Conservation (phyloP, 2,888 invertebrate genomes). For the Cactoblastis cactorum region DNA sequence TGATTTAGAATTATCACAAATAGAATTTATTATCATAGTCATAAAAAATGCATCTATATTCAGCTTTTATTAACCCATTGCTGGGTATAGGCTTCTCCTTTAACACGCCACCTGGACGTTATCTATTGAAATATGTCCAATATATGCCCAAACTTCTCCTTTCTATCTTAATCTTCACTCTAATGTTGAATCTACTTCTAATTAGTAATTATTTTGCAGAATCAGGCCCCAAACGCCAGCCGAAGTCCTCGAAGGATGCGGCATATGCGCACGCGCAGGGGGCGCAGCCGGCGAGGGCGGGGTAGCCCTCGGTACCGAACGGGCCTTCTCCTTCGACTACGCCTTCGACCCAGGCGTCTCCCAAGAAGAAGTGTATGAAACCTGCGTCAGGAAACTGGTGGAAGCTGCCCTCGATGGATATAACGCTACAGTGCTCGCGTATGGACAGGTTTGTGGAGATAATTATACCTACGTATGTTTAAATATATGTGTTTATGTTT, state of each 20-base stretch:
- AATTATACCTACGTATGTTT: too few relatives aligned
- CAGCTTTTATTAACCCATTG: too few relatives aligned
- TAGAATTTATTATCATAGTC: too few relatives aligned
- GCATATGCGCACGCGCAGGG: constrained; percentile 93
- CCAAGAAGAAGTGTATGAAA: constrained; percentile 89
- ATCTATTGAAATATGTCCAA: too few relatives aligned
- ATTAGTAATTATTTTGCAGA: constrained; percentile 68
- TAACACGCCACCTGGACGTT: too few relatives aligned
- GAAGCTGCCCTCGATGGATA: constrained; percentile 97
- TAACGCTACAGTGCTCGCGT: constrained; percentile 98
- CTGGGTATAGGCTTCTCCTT: too few relatives aligned
- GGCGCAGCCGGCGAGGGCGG: constrained; percentile 95
- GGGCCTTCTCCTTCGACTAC: constrained; percentile 97
- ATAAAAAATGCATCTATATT: too few relatives aligned
- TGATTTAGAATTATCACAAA: too few relatives aligned
- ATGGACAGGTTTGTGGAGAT: constrained; percentile 91
- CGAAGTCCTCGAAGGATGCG: constrained; percentile 96
- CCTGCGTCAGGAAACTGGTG: constrained; percentile 91
- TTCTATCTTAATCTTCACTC: too few relatives aligned
- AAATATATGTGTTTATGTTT: too few relatives aligned
- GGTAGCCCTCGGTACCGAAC: constrained; percentile 94
- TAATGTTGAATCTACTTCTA: neutral
- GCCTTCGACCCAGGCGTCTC: constrained; percentile 90
- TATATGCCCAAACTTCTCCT: neutral
- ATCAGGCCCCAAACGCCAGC: constrained; percentile 96